Evolutionary conservation across 2,888 invertebrate genomes (phyloP), one percentile per base, ranked within the genome.

Genomic region (Caenorhabditis becei): DNA sequence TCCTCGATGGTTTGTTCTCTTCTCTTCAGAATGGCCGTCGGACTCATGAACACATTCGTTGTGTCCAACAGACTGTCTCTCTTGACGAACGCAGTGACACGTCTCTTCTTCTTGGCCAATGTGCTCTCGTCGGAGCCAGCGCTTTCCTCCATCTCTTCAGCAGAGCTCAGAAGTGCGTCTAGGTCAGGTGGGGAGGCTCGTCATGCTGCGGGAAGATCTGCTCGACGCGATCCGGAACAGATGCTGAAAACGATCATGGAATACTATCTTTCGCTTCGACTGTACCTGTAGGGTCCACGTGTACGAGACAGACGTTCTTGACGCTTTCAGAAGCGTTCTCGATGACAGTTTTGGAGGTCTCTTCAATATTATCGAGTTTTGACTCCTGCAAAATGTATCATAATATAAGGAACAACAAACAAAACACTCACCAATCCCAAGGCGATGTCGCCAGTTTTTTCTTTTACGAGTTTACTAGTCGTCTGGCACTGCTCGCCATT

Each of bases 21-120:
- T 32, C 47, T 58, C 23, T 66, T 65, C 16, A 20, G 58, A 18
- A 78, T 78, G 14, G 74, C 7, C 2, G 41, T 18, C 7, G 80
- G 80, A 14, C 80, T 80, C 23, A 62, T 28, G 61, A 80, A 80
- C 1, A 47, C 26, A 28, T 80, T 80, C 1, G 80, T 74, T 3
- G 70, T 53, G 11, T 74, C 74, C 4, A 80, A 70, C 1, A 80
- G 58, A 54, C 69, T 74, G 59, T 80, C 80, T 14, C 80, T 35
- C 1, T 74, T 24, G 5, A 80, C 69, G 35, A 65, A 80, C 26
- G 51, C n/a, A 1, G 80, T 69, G 2, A 80, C 74, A 10, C 80
- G 69, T 7, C 80, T 20, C 37, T 79, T 77, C 35, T 59, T 69
- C 24, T 37, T 77, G 14, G 70, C 69, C 3, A 58, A 35, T 2